Percentiles rank a stretch among this genome's conserved stretches.
These are phyloP conservation scores for Lasioglossum marginatum DNA, from an alignment of 2,888 invertebrate genomes.

Conservation along the genomic window DNA sequence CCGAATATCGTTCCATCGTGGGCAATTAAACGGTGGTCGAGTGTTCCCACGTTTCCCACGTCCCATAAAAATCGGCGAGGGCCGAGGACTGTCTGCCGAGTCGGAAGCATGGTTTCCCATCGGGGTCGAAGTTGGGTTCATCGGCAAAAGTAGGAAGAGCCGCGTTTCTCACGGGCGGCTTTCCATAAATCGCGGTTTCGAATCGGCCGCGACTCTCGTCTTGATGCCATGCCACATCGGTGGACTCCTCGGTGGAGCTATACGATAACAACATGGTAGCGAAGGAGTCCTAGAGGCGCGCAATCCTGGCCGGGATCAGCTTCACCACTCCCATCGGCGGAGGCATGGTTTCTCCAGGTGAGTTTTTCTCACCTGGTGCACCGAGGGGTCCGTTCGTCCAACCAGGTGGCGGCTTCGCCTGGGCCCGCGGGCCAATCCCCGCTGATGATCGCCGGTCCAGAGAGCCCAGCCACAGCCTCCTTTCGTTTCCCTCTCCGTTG, in stretches of 20 bases:
- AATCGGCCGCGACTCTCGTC: not conserved
- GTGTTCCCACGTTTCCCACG: constrained; percentile 21
- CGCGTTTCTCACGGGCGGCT: constrained; percentile 39
- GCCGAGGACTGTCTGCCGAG: not conserved
- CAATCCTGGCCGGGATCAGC: constrained; percentile 43
- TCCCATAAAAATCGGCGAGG: not conserved
- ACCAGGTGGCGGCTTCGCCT: constrained; percentile 73
- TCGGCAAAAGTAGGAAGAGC: constrained; percentile 5
- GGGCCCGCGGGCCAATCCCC: constrained; percentile 78
- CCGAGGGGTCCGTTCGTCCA: constrained; percentile 74
- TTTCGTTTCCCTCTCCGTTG: constrained; percentile 68
- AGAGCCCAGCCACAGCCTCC: constrained; percentile 77
- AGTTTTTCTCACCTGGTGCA: constrained; percentile 74
- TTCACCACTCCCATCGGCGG: constrained; percentile 68
- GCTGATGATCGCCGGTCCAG: constrained; percentile 76
- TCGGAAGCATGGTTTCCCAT: constrained; percentile 31
- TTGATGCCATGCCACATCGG: not conserved
- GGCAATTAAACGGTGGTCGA: not conserved
- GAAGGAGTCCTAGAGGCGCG: not conserved
- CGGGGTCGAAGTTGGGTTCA: constrained; percentile 7
- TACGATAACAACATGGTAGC: constrained; percentile 9
- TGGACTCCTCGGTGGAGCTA: not conserved
- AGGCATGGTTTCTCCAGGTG: constrained; percentile 74
- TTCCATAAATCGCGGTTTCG: constrained; percentile 45
- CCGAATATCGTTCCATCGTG: not conserved